phyloP scores from a whole-genome alignment of 2,113 vertebrate species.

The Misgurnus mizolepis region DNA sequence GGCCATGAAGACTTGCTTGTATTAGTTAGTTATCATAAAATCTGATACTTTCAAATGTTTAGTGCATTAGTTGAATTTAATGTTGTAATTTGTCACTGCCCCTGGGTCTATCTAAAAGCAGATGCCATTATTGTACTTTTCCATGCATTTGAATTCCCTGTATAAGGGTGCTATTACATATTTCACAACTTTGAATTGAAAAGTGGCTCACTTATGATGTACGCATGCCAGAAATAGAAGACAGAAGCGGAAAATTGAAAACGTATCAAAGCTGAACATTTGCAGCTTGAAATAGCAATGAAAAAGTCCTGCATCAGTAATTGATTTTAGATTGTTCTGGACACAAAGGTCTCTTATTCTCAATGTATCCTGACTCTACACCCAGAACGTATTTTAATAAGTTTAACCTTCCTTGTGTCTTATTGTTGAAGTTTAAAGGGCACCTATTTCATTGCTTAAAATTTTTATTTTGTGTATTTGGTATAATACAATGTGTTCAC shows the following conservation, averaged over 20 bases:
- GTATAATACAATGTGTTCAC: too few relatives aligned
- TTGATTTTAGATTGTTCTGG: neutral
- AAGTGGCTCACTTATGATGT: conserved; percentile 31
- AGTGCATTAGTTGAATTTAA: neutral
- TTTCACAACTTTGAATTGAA: neutral
- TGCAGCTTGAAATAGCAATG: conserved; percentile 31
- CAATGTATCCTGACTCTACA: neutral
- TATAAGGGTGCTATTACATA: neutral
- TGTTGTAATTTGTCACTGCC: neutral
- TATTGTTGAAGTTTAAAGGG: too few relatives aligned
- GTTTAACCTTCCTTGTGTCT: too few relatives aligned
- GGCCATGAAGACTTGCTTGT: too few relatives aligned
- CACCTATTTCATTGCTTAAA: too few relatives aligned
- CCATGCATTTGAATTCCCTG: neutral
- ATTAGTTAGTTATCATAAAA: too few relatives aligned
- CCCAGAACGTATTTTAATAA: neutral
- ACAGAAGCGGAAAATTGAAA: conserved; percentile 53
- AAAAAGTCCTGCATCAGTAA: neutral
- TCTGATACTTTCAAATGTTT: too few relatives aligned
- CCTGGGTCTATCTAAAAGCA: neutral
- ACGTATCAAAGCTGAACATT: conserved; percentile 49
- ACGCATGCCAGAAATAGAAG: conserved; percentile 45
- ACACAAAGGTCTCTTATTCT: neutral
- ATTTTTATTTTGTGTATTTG: too few relatives aligned
- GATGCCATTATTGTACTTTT: neutral